A percentile compares a stretch with the other conserved stretches of the same genome.
Evolutionary conservation across 1,140 invertebrate species (phyloP).

Genomic region (Neodiprion virginianus): DNA sequence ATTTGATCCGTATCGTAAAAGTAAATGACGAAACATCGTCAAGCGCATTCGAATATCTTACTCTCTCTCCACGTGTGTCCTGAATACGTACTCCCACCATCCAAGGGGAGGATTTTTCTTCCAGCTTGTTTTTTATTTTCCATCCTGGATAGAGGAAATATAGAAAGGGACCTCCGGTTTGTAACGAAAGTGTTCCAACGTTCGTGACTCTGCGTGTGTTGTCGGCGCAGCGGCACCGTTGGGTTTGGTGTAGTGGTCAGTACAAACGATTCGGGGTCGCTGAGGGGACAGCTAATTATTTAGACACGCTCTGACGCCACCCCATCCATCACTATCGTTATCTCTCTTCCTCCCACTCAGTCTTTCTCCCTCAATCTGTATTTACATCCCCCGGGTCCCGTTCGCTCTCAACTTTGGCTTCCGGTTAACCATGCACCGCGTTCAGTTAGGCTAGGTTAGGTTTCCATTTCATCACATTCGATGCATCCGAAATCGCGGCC

Average conservation of each 20-base stretch:
- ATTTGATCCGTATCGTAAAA: conserved; percentile 49
- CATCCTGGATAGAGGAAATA: too few species aligned
- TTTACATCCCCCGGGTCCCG: conserved; percentile 13
- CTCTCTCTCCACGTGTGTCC: too few species aligned
- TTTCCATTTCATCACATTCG: too few species aligned
- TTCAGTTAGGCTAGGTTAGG: too few species aligned
- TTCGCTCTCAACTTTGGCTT: not conserved
- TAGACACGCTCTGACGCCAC: conserved; percentile 59
- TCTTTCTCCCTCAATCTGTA: conserved; percentile 11
- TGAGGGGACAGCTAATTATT: conserved; percentile 62
- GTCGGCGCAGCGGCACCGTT: not conserved
- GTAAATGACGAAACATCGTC: conserved; percentile 41
- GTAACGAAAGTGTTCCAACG: not conserved
- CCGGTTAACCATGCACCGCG: too few species aligned
- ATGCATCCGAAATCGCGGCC: too few species aligned
- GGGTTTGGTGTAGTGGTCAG: conserved; percentile 32
- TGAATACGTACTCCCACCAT: too few species aligned
- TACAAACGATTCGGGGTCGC: conserved; percentile 55
- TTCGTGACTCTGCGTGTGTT: not conserved
- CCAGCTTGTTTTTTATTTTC: too few species aligned
- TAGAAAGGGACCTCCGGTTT: not conserved
- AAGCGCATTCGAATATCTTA: too few species aligned
- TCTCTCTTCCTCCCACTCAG: conserved; percentile 24
- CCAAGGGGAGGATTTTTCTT: too few species aligned
- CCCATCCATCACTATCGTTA: conserved; percentile 56